These are phyloP conservation scores for Pleuronectes platessa DNA, from an alignment of 2,113 vertebrate genomes.

Conservation along the genomic window DNA sequence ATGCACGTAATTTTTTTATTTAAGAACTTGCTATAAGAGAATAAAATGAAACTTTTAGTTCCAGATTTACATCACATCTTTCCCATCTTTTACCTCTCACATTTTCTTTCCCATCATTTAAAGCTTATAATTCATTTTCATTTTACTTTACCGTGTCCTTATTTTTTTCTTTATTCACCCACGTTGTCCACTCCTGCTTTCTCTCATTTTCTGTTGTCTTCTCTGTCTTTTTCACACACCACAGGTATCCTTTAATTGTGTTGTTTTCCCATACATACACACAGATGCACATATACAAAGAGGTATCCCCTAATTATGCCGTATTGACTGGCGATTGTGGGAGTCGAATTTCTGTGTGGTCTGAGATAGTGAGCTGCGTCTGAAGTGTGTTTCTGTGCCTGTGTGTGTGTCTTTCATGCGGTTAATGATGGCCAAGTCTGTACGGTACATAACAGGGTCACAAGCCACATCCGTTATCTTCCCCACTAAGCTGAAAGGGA, in stretches of 20 bases:
- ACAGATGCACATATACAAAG: background rate
- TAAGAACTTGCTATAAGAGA: too few species aligned
- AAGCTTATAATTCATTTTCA: background rate
- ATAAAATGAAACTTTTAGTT: too few species aligned
- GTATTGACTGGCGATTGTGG: conserved; percentile 15
- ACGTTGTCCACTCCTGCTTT: background rate
- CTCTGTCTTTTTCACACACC: background rate
- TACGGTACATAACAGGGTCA: conserved; percentile 33
- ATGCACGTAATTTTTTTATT: too few species aligned
- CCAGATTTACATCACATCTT: too few species aligned
- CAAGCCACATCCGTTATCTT: conserved; percentile 37
- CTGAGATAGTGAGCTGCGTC: conserved; percentile 32
- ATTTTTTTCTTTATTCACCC: background rate
- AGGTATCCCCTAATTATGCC: conserved; percentile 25
- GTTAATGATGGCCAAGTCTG: conserved; percentile 59
- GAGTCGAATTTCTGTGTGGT: conserved; percentile 32
- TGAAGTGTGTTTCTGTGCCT: conserved; percentile 23
- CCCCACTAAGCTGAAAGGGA: conserved; percentile 50
- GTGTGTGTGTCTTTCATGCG: conserved; percentile 36
- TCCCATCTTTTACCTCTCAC: too few species aligned
- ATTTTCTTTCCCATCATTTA: background rate
- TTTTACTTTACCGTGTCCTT: background rate
- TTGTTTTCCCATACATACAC: background rate
- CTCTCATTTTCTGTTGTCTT: background rate
- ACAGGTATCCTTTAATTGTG: conserved; percentile 1